Percentiles rank a stretch among this genome's conserved stretches.
Evolutionary conservation across 2,113 vertebrate species (phyloP).

Genomic region (Caloenas nicobarica): DNA sequence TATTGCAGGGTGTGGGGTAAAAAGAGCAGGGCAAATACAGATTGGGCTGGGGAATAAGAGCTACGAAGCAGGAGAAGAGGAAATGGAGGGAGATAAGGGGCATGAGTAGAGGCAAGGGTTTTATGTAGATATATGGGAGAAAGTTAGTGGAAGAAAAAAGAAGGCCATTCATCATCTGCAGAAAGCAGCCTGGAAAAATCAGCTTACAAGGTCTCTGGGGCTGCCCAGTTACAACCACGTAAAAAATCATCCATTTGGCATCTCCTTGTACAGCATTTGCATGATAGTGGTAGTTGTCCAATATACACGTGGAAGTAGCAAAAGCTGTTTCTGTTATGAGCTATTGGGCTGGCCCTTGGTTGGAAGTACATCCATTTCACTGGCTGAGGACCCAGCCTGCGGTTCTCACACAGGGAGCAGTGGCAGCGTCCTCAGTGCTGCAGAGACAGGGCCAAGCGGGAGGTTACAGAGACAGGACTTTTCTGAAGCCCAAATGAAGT

Average conservation of each 20-base stretch:
- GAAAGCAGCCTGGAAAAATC: not conserved
- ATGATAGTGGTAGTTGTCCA: not conserved
- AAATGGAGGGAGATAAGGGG: not conserved
- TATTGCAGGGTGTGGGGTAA: not conserved
- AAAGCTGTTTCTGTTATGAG: not conserved
- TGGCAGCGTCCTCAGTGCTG: not conserved
- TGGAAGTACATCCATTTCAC: not conserved
- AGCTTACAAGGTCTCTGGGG: not conserved
- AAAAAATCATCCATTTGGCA: not conserved
- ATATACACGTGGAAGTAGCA: not conserved
- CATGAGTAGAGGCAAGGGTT: not conserved
- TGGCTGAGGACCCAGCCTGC: not conserved
- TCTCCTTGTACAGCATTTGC: not conserved
- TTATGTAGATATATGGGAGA: not conserved
- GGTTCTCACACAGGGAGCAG: not conserved
- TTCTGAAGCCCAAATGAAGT: not conserved
- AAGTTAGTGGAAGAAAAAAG: not conserved
- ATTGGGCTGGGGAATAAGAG: not conserved
- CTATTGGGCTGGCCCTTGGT: not conserved
- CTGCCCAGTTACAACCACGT: not conserved
- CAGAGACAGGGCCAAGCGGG: not conserved
- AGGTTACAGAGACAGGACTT: not conserved
- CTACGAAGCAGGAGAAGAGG: not conserved
- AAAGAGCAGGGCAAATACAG: not conserved
- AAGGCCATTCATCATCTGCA: not conserved